These are phyloP conservation scores for Lochmaea capreae DNA, from an alignment of 2,888 invertebrate genomes.

Conservation along the genomic window DNA sequence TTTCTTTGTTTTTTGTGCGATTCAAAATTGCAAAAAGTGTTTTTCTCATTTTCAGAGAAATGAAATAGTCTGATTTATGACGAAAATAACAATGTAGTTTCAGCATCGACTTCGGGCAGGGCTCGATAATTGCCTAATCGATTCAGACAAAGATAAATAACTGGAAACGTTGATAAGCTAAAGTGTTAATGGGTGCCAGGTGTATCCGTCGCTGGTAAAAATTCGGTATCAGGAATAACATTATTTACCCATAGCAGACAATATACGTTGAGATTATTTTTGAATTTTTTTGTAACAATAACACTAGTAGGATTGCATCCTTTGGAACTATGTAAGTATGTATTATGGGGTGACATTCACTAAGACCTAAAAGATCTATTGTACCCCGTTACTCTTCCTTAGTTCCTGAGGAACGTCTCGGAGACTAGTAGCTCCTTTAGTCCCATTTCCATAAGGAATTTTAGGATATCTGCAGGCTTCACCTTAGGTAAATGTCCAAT, in stretches of 20 bases:
- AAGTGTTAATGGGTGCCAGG: constrained; percentile 15
- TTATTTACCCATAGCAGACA: not conserved
- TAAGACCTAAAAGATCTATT: no score
- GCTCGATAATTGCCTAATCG: constrained; percentile 25
- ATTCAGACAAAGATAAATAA: constrained; percentile 31
- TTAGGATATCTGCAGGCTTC: no score
- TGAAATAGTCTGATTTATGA: constrained; percentile 29
- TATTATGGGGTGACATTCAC: no score
- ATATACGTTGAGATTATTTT: not conserved
- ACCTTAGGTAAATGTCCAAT: no score
- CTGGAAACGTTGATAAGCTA: constrained; percentile 8
- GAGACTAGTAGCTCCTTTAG: no score
- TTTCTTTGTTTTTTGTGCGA: constrained; percentile 31
- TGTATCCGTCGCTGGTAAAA: constrained; percentile 1
- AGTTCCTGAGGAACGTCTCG: no score
- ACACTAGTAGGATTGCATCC: no score
- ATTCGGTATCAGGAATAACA: not conserved
- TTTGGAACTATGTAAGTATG: no score
- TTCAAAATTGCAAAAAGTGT: constrained; percentile 31
- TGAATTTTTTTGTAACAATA: no score
- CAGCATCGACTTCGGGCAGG: constrained; percentile 7
- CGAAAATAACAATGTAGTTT: constrained; percentile 22
- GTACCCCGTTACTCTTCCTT: no score
- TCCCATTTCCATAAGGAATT: no score
- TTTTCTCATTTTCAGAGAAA: constrained; percentile 24